Evolutionary conservation across 1,140 invertebrate genomes (phyloP), one percentile per base, ranked within the genome.

Genomic region (Ylistrum balloti): DNA sequence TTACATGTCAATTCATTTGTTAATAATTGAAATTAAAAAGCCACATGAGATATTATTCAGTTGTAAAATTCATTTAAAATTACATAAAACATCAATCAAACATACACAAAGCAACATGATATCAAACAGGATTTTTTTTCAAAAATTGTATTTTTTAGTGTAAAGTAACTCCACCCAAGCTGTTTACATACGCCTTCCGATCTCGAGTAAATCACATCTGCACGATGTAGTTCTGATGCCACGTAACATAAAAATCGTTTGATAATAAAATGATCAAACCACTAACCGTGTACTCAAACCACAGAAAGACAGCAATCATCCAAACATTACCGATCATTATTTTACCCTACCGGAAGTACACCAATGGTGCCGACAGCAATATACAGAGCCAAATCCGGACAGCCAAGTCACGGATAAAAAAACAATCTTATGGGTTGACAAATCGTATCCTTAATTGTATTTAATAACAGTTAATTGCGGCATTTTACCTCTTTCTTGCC

Each of bases 261-360:
- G 56, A 74, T 74, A 74, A 74, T 28, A n/a, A 74, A 74, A 74
- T 74, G 56, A 74, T 74, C 56, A 74, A 74, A 74, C 56, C 56
- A 74, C 2, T 28, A n/a, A 28, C 56, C 56, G n/a, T 74, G 56
- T 74, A 74, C 22, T 74, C 56, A 74, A 11, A 74, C 56, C 15
- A 74, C 56, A 9, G 22, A 74, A 74, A 74, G 22, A 74, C 56
- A 74, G 17, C 56, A 74, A 74, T 74, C 56, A 74, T n/a, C n/a
- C 56, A 74, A 1, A 28, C 56, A 74, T 74, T 74, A 74, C 56
- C 56, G 56, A n/a, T n/a, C 56, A 74, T 74, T 74, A 74, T 74
- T 74, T 74, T 28, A 74, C n/a, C 56, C 56, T 74, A 74, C 56
- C 56, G 56, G 56, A 74, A 74, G 56, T n/a, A 74, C 22, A 74